These are phyloP conservation scores for Coenonympha glycerion DNA, from an alignment of 2,888 invertebrate species.

Conservation along the genomic window DNA sequence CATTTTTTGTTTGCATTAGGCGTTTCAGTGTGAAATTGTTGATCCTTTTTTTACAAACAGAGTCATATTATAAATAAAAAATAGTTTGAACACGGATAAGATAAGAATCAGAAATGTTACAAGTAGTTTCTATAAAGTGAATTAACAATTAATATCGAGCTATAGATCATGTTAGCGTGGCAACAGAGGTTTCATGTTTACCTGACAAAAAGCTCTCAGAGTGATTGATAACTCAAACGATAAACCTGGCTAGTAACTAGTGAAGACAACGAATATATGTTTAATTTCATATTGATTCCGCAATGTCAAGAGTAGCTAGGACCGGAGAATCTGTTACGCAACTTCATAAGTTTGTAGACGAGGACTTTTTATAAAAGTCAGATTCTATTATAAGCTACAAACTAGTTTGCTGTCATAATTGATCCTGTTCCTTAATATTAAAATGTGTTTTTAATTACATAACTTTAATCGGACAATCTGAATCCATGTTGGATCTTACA, in stretches of 20 bases:
- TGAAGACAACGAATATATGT: slow-evolving; percentile 12
- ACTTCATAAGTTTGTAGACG: slow-evolving; percentile 2
- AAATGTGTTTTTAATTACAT: neutral
- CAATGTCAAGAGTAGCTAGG: slow-evolving; percentile 32
- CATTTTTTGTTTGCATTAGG: slow-evolving; percentile 27
- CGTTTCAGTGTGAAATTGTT: slow-evolving; percentile 27
- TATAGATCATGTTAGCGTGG: slow-evolving; percentile 33
- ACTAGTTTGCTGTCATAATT: slow-evolving; percentile 6
- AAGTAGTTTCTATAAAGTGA: neutral
- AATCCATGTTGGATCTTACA: neutral
- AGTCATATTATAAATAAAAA: neutral
- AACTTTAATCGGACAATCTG: neutral
- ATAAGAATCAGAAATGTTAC: neutral
- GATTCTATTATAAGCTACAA: neutral
- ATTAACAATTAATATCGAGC: neutral
- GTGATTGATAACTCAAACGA: slow-evolving; percentile 36
- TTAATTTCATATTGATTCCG: slow-evolving; percentile 25
- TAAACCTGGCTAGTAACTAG: slow-evolving; percentile 28
- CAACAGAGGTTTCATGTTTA: slow-evolving; percentile 34
- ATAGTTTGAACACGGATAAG: neutral
- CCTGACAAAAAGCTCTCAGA: slow-evolving; percentile 30
- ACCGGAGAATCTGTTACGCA: slow-evolving; percentile 13
- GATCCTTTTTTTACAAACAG: slow-evolving; percentile 26
- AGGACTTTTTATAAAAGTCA: slow-evolving; percentile 2
- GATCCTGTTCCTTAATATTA: neutral